phyloP scores from a whole-genome alignment of 2,888 invertebrate species.

The Carterocephalus palaemon region DNA sequence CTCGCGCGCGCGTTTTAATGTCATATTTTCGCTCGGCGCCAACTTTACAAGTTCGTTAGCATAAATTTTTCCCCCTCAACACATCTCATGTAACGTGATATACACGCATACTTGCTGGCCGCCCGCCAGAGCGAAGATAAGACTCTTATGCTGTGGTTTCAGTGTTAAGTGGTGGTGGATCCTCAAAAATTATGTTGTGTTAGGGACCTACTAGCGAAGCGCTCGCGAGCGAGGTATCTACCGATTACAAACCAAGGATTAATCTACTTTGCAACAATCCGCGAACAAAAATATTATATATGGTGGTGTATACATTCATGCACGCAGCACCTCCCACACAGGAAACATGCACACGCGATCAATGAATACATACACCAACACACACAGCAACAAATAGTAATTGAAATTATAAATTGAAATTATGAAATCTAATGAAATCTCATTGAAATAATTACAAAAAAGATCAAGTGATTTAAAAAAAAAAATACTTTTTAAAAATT shows the following conservation, averaged over 20 bases:
- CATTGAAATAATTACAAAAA: too few species aligned
- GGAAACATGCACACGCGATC: too few species aligned
- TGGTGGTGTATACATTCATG: too few species aligned
- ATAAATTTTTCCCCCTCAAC: constrained; percentile 19
- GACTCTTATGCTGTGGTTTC: constrained; percentile 3
- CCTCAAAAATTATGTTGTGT: background rate
- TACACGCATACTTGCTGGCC: constrained; percentile 20
- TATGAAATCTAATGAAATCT: too few species aligned
- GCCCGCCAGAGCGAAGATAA: constrained; percentile 8
- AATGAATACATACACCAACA: too few species aligned
- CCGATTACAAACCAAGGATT: background rate
- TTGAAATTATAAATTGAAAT: too few species aligned
- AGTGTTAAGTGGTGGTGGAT: constrained; percentile 15
- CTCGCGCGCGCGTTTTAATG: constrained; percentile 12
- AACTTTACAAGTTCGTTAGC: constrained; percentile 22
- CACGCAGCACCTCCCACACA: too few species aligned
- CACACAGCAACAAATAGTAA: too few species aligned
- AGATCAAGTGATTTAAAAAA: too few species aligned
- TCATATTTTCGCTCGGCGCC: constrained; percentile 9
- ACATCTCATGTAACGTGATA: constrained; percentile 19
- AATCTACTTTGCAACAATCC: too few species aligned
- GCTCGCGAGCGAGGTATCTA: background rate
- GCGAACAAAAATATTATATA: too few species aligned
- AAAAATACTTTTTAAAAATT: too few species aligned
- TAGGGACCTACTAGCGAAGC: background rate